Evolutionary conservation across 2,888 invertebrate species (phyloP).

Genomic region (Drosophila anomelani): DNA sequence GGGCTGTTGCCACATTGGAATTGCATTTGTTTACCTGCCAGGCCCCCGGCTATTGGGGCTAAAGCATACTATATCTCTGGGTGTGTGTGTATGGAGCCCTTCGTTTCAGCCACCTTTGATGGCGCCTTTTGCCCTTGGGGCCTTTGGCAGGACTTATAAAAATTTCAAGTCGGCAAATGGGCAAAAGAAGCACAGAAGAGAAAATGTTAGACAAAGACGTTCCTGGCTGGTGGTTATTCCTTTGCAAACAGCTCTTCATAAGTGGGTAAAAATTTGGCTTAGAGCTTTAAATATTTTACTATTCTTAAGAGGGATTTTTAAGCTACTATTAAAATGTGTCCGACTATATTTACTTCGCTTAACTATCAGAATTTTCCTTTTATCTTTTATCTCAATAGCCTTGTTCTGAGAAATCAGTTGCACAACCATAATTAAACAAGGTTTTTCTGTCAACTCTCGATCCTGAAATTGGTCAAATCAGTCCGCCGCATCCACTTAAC

Average conservation of each 20-base stretch:
- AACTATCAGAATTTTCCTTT: not conserved
- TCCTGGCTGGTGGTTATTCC: constrained; percentile 16
- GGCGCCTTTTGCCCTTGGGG: constrained; percentile 34
- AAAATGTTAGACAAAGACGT: constrained; percentile 37
- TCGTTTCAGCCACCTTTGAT: constrained; percentile 41
- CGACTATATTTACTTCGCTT: no score
- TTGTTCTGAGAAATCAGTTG: not conserved
- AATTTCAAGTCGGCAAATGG: constrained; percentile 41
- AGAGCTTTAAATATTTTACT: constrained; percentile 6
- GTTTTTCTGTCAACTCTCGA: constrained; percentile 13
- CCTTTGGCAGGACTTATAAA: constrained; percentile 41
- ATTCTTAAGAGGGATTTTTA: not conserved
- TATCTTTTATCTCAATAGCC: constrained; percentile 44
- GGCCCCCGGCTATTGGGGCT: constrained; percentile 65
- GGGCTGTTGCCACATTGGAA: constrained; percentile 47
- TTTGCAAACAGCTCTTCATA: constrained; percentile 13
- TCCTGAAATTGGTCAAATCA: constrained; percentile 73
- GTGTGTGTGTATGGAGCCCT: constrained; percentile 8
- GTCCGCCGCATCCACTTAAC: constrained; percentile 68
- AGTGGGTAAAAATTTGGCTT: constrained; percentile 3
- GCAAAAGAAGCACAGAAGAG: constrained; percentile 23
- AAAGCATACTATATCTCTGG: not conserved
- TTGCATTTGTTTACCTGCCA: constrained; percentile 68
- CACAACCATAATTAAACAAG: constrained; percentile 18
- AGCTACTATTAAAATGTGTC: not conserved